Conservation (phyloP, 1,140 invertebrate species). For the Solen grandis region DNA sequence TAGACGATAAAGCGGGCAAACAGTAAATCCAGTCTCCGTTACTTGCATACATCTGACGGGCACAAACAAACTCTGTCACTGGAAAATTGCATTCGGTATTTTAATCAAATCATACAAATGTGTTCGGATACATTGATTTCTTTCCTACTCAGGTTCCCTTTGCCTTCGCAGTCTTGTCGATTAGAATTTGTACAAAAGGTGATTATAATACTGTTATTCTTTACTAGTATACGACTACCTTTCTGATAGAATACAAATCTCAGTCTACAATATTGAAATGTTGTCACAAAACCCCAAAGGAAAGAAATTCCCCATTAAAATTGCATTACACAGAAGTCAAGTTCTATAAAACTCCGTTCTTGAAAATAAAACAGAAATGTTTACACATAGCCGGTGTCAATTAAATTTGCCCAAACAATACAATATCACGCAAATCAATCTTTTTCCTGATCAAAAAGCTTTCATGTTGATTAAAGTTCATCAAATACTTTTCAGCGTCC, state of each 20-base stretch:
- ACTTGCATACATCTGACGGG: constrained; percentile 45
- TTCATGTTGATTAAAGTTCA: neutral
- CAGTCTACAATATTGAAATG: too few relatives aligned
- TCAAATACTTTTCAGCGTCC: neutral
- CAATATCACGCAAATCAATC: neutral
- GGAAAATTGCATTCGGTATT: constrained; percentile 40
- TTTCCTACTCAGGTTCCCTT: neutral
- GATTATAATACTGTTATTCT: too few relatives aligned
- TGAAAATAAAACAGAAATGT: constrained; percentile 40
- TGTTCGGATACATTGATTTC: neutral
- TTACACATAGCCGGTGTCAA: neutral
- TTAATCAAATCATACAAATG: constrained; percentile 37
- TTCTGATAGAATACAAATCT: too few relatives aligned
- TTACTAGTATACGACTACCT: too few relatives aligned
- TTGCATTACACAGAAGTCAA: too few relatives aligned
- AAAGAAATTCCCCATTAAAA: too few relatives aligned
- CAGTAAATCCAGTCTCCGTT: constrained; percentile 50
- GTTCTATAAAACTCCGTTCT: constrained; percentile 14
- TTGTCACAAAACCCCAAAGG: too few relatives aligned
- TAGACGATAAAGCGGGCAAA: constrained; percentile 46
- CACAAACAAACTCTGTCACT: constrained; percentile 45
- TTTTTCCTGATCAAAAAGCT: neutral
- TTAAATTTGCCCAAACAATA: neutral
- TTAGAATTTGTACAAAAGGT: too few relatives aligned
- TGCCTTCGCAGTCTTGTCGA: too few relatives aligned